Base-by-base conservation (phyloP, 1,140 invertebrate genomes). In the Dinothrombium tinctorium region DNA sequence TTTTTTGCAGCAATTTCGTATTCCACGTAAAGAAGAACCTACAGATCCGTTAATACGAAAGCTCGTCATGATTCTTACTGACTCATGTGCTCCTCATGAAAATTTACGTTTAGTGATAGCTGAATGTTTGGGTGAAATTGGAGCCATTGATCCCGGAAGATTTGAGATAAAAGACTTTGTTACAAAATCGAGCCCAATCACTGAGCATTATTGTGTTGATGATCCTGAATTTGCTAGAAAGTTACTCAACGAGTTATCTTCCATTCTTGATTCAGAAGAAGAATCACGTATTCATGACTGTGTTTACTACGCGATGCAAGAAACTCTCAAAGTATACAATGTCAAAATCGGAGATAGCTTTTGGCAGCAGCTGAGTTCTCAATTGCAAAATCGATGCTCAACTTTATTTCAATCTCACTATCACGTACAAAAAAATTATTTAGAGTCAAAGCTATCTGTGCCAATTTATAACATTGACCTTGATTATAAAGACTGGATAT, bases 61-160 rank as follows among this genome's bases (percentile, higher is more conserved):
- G n/a, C n/a, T n/a, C n/a, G n/a, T n/a, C n/a, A n/a, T n/a, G n/a
- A n/a, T n/a, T n/a, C n/a, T n/a, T n/a, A n/a, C n/a, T n/a, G n/a
- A n/a, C n/a, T n/a, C n/a, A n/a, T n/a, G n/a, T n/a, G n/a, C n/a
- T n/a, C n/a, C n/a, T n/a, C n/a, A n/a, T n/a, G n/a, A n/a, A n/a
- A n/a, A n/a, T n/a, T n/a, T n/a, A n/a, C n/a, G n/a, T n/a, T n/a
- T n/a, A n/a, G n/a, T n/a, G n/a, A n/a, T 74, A 53, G 80, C 72
- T 5, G 69, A 79, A 49, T 84, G 82, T 56, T 61, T 92, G 2
- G 84, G 83, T 0, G 74, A 82, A 56, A 57, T 90, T 22, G 84
- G 84, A 2, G 84, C 83, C 4, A 71, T 92, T 42, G 82, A 90
- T 59, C 78, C 83, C 0, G 77, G 76, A 19, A 9, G 39, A 14